These are phyloP conservation scores for Drosophila cognata DNA, from an alignment of 2,888 invertebrate species.

Conservation along the genomic window DNA sequence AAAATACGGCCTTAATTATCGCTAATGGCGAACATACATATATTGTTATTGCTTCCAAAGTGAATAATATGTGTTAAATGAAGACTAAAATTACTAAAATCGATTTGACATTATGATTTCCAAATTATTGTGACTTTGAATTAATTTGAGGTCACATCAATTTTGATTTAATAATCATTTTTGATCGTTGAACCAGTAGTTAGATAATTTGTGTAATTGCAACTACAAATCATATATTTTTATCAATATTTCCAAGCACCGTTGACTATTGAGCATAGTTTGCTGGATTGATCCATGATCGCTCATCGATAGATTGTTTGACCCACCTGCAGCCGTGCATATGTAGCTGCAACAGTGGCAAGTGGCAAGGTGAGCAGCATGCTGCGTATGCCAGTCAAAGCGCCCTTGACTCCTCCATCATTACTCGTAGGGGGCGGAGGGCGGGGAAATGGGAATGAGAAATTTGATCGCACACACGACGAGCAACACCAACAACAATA, in stretches of 20 bases:
- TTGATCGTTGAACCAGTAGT: not conserved
- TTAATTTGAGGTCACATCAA: not conserved
- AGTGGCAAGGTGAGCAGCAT: constrained; percentile 24
- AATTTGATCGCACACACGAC: constrained; percentile 63
- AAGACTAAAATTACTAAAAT: not conserved
- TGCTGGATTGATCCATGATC: constrained; percentile 18
- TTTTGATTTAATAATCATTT: not conserved
- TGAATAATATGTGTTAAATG: not conserved
- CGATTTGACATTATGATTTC: not conserved
- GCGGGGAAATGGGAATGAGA: constrained; percentile 38
- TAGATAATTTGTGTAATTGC: not conserved
- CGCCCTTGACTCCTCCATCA: constrained; percentile 32
- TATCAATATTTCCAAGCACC: not conserved
- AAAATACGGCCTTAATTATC: not conserved
- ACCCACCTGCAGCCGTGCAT: constrained; percentile 29
- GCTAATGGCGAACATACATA: not conserved
- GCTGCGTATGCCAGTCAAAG: constrained; percentile 23
- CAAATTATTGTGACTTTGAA: not conserved
- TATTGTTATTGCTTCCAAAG: not conserved
- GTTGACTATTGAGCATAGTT: not conserved
- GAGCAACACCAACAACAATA: constrained; percentile 21
- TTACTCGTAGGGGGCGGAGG: not conserved
- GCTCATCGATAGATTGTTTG: constrained; percentile 13
- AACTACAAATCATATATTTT: not conserved
- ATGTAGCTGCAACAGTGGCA: constrained; percentile 38